phyloP scores from a whole-genome alignment of 2,797 vertebrate genomes.

The Odontamblyopus rebecca region DNA sequence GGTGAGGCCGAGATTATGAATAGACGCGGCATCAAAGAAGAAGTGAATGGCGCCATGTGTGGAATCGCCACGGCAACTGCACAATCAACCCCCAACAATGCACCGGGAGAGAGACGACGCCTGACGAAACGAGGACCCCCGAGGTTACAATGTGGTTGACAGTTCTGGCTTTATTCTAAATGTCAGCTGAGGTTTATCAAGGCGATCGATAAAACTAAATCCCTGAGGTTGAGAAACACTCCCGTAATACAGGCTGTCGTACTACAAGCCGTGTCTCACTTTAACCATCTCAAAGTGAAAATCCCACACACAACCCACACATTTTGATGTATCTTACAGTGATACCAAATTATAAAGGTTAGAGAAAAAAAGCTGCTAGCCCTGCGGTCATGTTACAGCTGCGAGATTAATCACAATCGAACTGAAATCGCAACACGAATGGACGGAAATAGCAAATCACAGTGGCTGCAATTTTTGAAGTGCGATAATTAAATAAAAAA shows the following conservation, averaged over 20 bases:
- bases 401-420: too few species aligned
- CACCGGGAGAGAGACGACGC: slow-evolving; percentile 25
- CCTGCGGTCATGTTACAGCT: too few species aligned
- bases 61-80: slow-evolving; percentile 56
- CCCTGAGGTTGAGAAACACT: not conserved
- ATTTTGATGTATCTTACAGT: too few species aligned
- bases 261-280: not conserved
- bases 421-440: too few species aligned
- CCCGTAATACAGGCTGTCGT: not conserved
- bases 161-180: slow-evolving; percentile 9
- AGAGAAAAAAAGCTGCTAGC: too few species aligned
- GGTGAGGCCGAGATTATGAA: not conserved
- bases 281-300: not conserved
- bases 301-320: too few species aligned
- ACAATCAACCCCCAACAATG: slow-evolving; percentile 57
- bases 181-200: slow-evolving; percentile 12
- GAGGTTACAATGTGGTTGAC: slow-evolving; percentile 14
- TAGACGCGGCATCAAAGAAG: slow-evolving; percentile 23
- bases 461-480: too few species aligned
- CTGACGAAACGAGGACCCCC: slow-evolving; percentile 21
- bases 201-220: slow-evolving; percentile 15
- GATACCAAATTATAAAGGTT: too few species aligned
- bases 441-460: too few species aligned
- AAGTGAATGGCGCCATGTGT: slow-evolving; percentile 27
- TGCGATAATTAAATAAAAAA: too few species aligned